A percentile compares a stretch with the other conserved stretches of the same genome.
phyloP scores from a whole-genome alignment of 2,113 vertebrate species.

The Megaceryle torquata region DNA sequence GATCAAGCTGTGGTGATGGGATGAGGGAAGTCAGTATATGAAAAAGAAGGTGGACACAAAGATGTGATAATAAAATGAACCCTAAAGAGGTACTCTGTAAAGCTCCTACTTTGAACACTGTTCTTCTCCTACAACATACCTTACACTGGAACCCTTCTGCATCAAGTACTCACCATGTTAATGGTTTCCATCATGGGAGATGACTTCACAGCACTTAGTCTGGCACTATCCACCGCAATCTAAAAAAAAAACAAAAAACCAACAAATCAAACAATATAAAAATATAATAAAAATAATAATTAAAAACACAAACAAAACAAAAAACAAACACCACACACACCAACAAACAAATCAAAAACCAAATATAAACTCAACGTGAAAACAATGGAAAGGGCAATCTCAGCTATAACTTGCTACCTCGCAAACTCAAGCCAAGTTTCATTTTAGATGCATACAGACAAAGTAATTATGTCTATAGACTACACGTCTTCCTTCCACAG shows the following conservation, averaged over 20 bases:
- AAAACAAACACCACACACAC: neutral
- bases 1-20: neutral
- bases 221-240: conserved; percentile 94
- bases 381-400: neutral
- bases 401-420: neutral
- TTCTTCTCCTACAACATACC: neutral
- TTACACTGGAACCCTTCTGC: neutral
- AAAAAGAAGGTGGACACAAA: neutral
- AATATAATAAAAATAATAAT: no score
- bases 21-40: neutral
- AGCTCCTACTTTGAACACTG: neutral
- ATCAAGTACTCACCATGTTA: conserved; percentile 85
- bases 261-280: no score
- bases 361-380: neutral
- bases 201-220: conserved; percentile 94
- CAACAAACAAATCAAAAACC: neutral
- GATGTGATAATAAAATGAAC: neutral
- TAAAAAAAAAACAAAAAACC: conserved; percentile 4
- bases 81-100: neutral
- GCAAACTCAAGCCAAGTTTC: neutral
- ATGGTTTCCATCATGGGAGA: conserved; percentile 99
- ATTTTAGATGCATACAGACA: neutral
- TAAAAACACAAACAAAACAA: neutral
- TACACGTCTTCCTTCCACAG: neutral
- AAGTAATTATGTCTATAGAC: neutral